Percentiles rank a stretch among this genome's conserved stretches.
Conservation (phyloP, 2,113 vertebrate genomes). For the Tragelaphus buxtoni region DNA sequence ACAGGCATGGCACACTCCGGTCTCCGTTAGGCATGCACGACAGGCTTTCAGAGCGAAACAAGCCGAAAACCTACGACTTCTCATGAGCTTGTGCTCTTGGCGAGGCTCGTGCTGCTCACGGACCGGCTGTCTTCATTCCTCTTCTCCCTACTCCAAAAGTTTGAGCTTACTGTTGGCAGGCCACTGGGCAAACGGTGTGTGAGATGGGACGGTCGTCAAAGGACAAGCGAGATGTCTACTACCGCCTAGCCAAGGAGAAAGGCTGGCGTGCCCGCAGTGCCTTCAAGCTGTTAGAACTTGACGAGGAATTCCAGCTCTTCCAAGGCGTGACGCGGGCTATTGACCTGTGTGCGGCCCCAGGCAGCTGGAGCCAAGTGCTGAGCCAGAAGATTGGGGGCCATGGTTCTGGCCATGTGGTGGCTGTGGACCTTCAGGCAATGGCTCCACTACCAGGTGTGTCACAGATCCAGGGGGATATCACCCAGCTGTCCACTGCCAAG, state of each 20-base stretch:
- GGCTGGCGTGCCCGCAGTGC: constrained; percentile 93
- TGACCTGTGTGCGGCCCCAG: constrained; percentile 91
- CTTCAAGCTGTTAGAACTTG: constrained; percentile 91
- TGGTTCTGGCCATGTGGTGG: constrained; percentile 82
- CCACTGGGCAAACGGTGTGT: neutral
- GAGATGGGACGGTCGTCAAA: constrained; percentile 92
- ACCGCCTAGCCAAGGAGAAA: constrained; percentile 92
- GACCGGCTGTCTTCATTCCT: neutral
- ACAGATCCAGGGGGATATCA: constrained; percentile 93
- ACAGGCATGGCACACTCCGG: neutral
- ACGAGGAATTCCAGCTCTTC: constrained; percentile 89
- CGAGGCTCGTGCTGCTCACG: neutral
- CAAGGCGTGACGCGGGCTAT: constrained; percentile 87
- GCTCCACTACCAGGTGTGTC: constrained; percentile 89
- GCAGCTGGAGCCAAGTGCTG: constrained; percentile 89
- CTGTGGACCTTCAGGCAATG: constrained; percentile 93
- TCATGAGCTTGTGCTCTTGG: neutral
- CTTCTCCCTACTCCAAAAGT: neutral
- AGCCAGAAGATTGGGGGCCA: constrained; percentile 82
- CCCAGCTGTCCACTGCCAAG: constrained; percentile 91
- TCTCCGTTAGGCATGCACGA: neutral
- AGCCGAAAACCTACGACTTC: neutral
- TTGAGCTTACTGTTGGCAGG: constrained; percentile 13
- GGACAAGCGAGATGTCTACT: constrained; percentile 93
- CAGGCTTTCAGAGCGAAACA: neutral